Evolutionary conservation across 2,797 vertebrate species (phyloP).

Genomic region (Syncerus caffer): DNA sequence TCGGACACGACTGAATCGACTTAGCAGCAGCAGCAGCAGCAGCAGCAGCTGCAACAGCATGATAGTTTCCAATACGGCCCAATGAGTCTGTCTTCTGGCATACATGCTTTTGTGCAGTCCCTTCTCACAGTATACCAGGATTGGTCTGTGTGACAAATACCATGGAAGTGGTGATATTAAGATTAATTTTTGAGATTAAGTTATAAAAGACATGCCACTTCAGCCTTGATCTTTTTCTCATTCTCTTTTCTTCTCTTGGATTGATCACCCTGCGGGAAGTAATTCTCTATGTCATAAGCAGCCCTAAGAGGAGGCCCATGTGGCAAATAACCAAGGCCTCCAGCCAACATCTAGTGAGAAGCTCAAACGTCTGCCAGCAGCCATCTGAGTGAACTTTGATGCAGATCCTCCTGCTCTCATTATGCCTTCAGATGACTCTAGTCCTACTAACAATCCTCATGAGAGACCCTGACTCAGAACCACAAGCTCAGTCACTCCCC

Average conservation of each 20-base stretch:
- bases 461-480: not conserved
- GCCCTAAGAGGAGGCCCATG: not conserved
- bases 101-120: not conserved
- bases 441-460: not conserved
- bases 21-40: no score
- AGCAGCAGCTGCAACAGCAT: no score
- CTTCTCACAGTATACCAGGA: not conserved
- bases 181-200: not conserved
- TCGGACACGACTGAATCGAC: no score
- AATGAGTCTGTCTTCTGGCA: accelerated
- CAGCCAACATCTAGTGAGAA: not conserved
- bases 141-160: not conserved
- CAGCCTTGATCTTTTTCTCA: not conserved
- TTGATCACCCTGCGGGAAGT: not conserved
- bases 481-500: not conserved
- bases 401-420: not conserved
- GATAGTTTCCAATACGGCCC: not conserved
- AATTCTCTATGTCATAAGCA: not conserved
- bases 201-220: not conserved
- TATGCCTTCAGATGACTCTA: not conserved
- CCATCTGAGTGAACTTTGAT: not conserved
- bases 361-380: not conserved
- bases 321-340: not conserved
- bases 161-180: not conserved
- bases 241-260: not conserved